Percentiles rank a stretch among this genome's conserved stretches.
Conservation (phyloP, 2,888 invertebrate genomes). For the Omphaloscelis lunosa region DNA sequence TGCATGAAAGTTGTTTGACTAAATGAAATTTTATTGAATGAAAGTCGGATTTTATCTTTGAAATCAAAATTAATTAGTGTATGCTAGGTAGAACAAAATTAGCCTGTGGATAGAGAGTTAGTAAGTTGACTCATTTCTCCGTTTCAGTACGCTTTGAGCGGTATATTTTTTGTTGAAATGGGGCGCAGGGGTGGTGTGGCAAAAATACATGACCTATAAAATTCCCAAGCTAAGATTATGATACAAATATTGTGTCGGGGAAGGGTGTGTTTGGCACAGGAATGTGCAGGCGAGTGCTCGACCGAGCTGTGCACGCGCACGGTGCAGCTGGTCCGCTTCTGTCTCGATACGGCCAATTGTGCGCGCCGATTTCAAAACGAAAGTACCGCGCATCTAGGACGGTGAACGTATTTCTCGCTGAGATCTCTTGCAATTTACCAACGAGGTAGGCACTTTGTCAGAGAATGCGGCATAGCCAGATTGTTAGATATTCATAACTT, state of each 20-base stretch:
- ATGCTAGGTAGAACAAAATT: constrained; percentile 22
- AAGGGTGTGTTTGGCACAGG: constrained; percentile 69
- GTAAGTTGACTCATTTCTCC: constrained; percentile 4
- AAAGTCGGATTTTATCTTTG: constrained; percentile 35
- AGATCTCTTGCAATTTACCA: constrained; percentile 89
- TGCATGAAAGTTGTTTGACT: constrained; percentile 61
- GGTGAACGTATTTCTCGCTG: constrained; percentile 90
- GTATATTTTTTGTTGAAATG: constrained; percentile 29
- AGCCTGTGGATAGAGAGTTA: constrained; percentile 16
- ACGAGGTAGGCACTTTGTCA: constrained; percentile 80
- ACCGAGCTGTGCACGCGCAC: constrained; percentile 59
- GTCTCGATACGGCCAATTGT: constrained; percentile 90
- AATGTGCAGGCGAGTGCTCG: constrained; percentile 81
- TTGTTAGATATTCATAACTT: constrained; percentile 87
- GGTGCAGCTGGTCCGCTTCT: constrained; percentile 82
- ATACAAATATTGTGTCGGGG: constrained; percentile 19
- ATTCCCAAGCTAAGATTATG: constrained; percentile 3
- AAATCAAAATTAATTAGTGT: constrained; percentile 33
- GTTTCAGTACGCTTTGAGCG: constrained; percentile 6
- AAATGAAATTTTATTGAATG: constrained; percentile 43
- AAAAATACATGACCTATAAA: constrained; percentile 42
- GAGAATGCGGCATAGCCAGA: constrained; percentile 85
- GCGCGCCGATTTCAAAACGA: constrained; percentile 90
- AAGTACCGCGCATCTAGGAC: constrained; percentile 90
- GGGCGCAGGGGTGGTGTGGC: constrained; percentile 30